Evolutionary conservation across 2,113 vertebrate genomes (phyloP).

Genomic region (Malurus elegans): DNA sequence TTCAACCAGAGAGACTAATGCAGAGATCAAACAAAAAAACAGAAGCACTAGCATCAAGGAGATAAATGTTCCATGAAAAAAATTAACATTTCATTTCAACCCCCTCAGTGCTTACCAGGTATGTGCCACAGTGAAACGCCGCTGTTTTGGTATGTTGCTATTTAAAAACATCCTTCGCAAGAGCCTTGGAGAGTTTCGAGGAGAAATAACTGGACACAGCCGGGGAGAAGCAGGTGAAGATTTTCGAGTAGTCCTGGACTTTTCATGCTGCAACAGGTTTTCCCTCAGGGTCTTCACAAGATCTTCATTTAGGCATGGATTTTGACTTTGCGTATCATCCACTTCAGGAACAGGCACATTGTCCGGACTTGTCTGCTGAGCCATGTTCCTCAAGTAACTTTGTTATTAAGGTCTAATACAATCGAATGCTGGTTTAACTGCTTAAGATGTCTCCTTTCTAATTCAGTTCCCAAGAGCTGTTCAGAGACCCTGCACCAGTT

Average conservation of each 20-base stretch:
- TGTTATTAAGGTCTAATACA: not conserved
- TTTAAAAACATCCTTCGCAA: slow-evolving; percentile 93
- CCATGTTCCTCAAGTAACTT: slow-evolving; percentile 79
- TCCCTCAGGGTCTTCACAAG: slow-evolving; percentile 93
- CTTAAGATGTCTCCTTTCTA: not conserved
- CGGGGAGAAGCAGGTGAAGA: slow-evolving; percentile 86
- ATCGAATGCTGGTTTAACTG: not conserved
- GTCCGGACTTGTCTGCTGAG: slow-evolving; percentile 88
- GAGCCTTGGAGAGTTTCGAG: slow-evolving; percentile 91
- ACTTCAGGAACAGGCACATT: slow-evolving; percentile 86
- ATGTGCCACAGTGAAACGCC: slow-evolving; percentile 96
- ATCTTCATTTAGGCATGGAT: slow-evolving; percentile 92
- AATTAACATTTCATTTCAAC: not conserved
- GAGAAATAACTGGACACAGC: slow-evolving; percentile 85
- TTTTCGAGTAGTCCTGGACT: slow-evolving; percentile 80
- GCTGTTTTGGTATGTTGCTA: slow-evolving; percentile 92
- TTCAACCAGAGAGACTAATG: not conserved
- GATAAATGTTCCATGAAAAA: not conserved
- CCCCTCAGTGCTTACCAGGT: slow-evolving; percentile 86
- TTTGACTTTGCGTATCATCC: slow-evolving; percentile 80
- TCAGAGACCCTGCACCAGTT: slow-evolving; percentile 28
- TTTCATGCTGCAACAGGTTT: slow-evolving; percentile 95
- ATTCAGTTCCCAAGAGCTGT: not conserved
- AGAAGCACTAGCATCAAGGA: not conserved
- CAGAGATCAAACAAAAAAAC: not conserved